Evolutionary conservation across 2,113 vertebrate species (phyloP).

Genomic region (Rhizomys pruinosus): DNA sequence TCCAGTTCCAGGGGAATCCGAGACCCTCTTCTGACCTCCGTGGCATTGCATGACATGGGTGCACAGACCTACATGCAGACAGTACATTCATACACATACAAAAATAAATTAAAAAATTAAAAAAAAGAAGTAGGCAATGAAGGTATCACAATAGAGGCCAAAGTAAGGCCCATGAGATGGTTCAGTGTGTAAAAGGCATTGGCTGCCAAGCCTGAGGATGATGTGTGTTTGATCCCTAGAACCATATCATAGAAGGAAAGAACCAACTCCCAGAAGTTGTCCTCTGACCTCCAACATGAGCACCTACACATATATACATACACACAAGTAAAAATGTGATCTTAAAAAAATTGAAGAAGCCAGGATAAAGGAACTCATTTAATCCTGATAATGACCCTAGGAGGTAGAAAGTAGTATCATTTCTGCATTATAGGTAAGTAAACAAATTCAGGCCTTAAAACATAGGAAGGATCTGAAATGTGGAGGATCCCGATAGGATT

Average conservation of each 20-base stretch:
- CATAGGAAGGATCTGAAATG: neutral
- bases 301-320: neutral
- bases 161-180: too few relatives aligned
- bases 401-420: neutral
- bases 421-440: conserved; percentile 37
- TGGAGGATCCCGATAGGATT: neutral
- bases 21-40: too few relatives aligned
- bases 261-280: neutral
- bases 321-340: neutral
- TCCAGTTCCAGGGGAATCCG: too few relatives aligned
- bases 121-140: too few relatives aligned
- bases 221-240: neutral
- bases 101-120: too few relatives aligned
- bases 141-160: too few relatives aligned
- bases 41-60: too few relatives aligned
- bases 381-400: neutral
- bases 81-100: too few relatives aligned
- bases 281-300: neutral
- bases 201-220: neutral
- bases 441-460: conserved; percentile 51
- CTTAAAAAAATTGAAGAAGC: neutral
- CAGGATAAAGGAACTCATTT: neutral
- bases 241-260: neutral
- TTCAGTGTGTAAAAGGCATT: neutral
- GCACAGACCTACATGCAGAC: too few relatives aligned